Base-by-base conservation (phyloP, 2,797 vertebrate species). In the Poeciliopsis presidionis region DNA sequence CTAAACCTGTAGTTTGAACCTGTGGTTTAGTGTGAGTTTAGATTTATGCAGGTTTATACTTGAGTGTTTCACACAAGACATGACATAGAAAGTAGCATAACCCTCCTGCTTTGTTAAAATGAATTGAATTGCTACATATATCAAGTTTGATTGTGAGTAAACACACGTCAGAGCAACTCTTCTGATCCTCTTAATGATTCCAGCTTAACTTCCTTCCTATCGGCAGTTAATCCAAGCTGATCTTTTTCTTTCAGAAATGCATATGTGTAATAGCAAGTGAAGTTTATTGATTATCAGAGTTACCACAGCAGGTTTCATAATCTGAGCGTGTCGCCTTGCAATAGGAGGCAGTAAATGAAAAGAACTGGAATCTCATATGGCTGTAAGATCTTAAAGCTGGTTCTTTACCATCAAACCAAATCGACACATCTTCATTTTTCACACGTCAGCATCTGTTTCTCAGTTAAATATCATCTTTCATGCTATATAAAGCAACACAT, bases 151-250 rank as follows among this genome's bases (percentile, higher is more conserved):
- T 67, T 67, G 63, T 67, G 20, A 41, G 20, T 25, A 67, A 67
- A 67, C 63, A 69, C 51, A 72, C 1, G 2, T 75, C 67, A 79
- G 43, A 81, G 67, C 33, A 41, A 75, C 76, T 70, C 70, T 55
- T n/a, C 46, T 84, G 73, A 87, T 81, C 82, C 76, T 78, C 74
- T 83, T 63, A 51, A 9, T 41, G 65, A 83, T 77, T 75, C 59
- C 53, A 71, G 78, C 73, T 77, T 51, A 87, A 86, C 75, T 59
- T 65, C 20, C 63, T 67, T 67, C 63, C 63, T 4, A 6, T 6
- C 20, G 41, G 8, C 36, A 59, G 28, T 30, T 59, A 30, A 30
- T 59, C 57, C 28, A 6, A 61, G 28, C n/a, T 28, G 55, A 0
- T 28, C 16, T 59, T 30, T 61, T 5, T 61, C 8, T 30, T 4